phyloP scores from a whole-genome alignment of 53 echinoderm and acorn worm species.

The Hippasteria phrygiana region DNA sequence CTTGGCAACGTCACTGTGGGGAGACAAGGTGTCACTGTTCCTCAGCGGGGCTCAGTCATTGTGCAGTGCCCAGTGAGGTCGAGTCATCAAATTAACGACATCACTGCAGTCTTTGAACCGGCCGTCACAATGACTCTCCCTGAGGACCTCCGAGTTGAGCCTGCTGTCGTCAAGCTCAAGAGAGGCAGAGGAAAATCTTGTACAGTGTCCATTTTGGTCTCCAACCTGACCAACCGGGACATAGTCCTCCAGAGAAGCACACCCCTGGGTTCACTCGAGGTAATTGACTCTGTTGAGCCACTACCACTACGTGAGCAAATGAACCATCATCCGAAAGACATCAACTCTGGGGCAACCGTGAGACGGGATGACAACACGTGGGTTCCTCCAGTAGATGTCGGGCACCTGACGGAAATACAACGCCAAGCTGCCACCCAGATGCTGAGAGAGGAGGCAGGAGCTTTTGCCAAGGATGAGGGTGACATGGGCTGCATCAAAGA shows the following conservation, averaged over 20 bases:
- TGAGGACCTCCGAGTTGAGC: too few species aligned
- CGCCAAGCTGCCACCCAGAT: neutral
- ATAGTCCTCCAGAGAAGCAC: conserved; percentile 9
- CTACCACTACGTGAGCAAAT: neutral
- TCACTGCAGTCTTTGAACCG: conserved; percentile 50
- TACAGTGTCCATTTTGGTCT: too few species aligned
- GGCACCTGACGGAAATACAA: conserved; percentile 19
- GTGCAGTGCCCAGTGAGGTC: conserved; percentile 57
- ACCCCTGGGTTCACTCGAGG: conserved; percentile 26
- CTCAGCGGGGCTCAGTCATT: too few species aligned
- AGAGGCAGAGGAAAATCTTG: too few species aligned
- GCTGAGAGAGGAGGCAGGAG: conserved; percentile 51
- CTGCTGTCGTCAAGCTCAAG: too few species aligned
- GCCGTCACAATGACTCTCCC: too few species aligned
- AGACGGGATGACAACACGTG: neutral
- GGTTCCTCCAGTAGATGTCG: conserved; percentile 42
- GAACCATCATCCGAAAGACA: too few species aligned
- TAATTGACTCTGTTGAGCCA: neutral
- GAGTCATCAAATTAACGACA: neutral
- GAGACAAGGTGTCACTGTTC: too few species aligned
- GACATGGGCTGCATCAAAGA: conserved; percentile 38
- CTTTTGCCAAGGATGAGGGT: conserved; percentile 62
- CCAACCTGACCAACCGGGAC: conserved; percentile 34
- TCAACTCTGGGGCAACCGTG: too few species aligned
- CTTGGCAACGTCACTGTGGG: too few species aligned